A percentile compares a stretch with the other conserved stretches of the same genome.
phyloP scores from a whole-genome alignment of 2,797 vertebrate genomes.

The Enteromius afrohamiltoni region DNA sequence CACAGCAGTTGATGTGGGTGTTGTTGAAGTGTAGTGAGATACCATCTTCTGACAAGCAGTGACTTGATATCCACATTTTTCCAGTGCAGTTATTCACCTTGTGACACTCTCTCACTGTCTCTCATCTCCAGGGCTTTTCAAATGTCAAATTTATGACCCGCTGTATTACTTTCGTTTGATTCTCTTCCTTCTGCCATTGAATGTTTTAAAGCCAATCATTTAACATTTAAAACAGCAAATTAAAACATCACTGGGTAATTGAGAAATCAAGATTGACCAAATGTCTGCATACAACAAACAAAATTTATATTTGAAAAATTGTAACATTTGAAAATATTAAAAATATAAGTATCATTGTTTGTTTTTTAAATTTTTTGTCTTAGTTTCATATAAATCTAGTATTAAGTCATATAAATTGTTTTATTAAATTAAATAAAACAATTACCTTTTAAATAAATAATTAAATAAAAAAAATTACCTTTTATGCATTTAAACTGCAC shows the following conservation, averaged over 20 bases:
- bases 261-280: neutral
- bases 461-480: too few species aligned
- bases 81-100: slow-evolving; percentile 50
- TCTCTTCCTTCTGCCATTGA: neutral
- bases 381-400: neutral
- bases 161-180: neutral
- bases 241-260: neutral
- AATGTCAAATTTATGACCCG: slow-evolving; percentile 4
- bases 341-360: neutral
- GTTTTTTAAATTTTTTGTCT: neutral
- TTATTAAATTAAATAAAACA: too few species aligned
- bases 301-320: neutral
- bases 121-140: neutral
- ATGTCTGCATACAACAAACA: neutral
- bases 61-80: slow-evolving; percentile 79
- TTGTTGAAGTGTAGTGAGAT: slow-evolving; percentile 58
- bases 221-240: neutral
- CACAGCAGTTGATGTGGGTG: slow-evolving; percentile 6
- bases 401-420: neutral
- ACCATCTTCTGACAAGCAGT: slow-evolving; percentile 71
- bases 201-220: neutral
- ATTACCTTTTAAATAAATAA: too few species aligned
- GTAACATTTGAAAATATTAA: neutral
- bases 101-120: neutral
- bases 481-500: neutral